Percentiles rank a stretch among this genome's conserved stretches.
Evolutionary conservation across 2,797 vertebrate species (phyloP).

Genomic region (Erpetoichthys calabaricus): DNA sequence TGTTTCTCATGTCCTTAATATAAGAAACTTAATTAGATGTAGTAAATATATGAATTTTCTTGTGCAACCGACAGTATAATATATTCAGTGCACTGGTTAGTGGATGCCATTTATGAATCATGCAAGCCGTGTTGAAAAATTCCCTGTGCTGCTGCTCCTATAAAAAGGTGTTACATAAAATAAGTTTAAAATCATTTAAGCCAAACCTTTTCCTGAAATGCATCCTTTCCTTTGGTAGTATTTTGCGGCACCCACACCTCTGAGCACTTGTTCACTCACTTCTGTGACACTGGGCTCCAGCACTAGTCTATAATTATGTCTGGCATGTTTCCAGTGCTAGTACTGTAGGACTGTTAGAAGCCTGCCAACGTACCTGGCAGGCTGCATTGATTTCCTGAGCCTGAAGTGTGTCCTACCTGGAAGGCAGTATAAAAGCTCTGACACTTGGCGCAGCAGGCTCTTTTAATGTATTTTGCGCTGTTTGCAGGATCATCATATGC

Average conservation of each 20-base stretch:
- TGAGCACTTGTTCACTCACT: slow-evolving; percentile 31
- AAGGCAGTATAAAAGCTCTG: slow-evolving; percentile 43
- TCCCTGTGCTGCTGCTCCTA: no score
- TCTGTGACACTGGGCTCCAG: slow-evolving; percentile 50
- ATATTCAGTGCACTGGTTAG: no score
- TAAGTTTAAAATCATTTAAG: no score
- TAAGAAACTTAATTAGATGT: no score
- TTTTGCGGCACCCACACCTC: slow-evolving; percentile 42
- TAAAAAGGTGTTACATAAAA: no score
- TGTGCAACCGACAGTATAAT: no score
- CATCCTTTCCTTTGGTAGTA: slow-evolving; percentile 33
- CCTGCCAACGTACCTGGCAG: slow-evolving; percentile 59
- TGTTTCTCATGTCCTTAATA: no score
- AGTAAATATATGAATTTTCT: no score
- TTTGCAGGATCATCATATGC: slow-evolving; percentile 38
- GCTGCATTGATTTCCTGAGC: slow-evolving; percentile 46
- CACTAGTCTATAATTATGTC: slow-evolving; percentile 69
- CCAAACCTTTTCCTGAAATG: no score
- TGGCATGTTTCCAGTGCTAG: slow-evolving; percentile 60
- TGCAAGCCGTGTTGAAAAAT: no score
- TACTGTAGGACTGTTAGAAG: slow-evolving; percentile 39
- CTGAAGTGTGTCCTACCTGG: slow-evolving; percentile 49
- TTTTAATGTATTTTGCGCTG: slow-evolving; percentile 39
- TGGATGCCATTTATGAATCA: no score
- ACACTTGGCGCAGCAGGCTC: slow-evolving; percentile 40